phyloP scores from a whole-genome alignment of 2,797 vertebrate genomes.

The Girardinus metallicus region DNA sequence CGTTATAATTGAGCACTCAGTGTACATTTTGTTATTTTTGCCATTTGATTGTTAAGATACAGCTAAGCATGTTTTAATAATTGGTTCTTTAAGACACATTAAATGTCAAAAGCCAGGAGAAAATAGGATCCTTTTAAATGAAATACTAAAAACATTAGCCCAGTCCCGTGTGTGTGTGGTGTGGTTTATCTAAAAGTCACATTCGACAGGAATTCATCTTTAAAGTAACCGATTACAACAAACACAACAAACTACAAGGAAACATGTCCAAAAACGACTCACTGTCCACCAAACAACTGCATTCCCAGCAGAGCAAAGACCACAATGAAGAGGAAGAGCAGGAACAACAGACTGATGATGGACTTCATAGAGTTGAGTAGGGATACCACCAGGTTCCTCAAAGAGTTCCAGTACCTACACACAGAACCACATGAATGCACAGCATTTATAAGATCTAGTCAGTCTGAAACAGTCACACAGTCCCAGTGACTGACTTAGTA shows the following conservation, averaged over 20 bases:
- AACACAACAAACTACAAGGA: not conserved
- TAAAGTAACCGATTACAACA: not conserved
- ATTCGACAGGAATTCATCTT: not conserved
- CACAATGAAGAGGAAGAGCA: slow-evolving; percentile 98
- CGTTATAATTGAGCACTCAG: too few relatives aligned
- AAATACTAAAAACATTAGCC: not conserved
- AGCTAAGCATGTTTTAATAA: not conserved
- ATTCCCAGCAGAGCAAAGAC: slow-evolving; percentile 97
- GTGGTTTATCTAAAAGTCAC: not conserved
- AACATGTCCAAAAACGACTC: slow-evolving; percentile 65
- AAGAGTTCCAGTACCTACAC: slow-evolving; percentile 94
- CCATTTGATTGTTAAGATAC: not conserved
- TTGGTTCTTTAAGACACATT: not conserved
- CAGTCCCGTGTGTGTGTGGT: not conserved
- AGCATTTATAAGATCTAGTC: not conserved
- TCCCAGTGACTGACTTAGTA: slow-evolving; percentile 87
- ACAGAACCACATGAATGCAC: slow-evolving; percentile 1
- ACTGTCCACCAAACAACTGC: slow-evolving; percentile 98
- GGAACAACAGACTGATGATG: slow-evolving; percentile 95
- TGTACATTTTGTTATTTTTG: not conserved
- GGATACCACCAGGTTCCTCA: slow-evolving; percentile 95
- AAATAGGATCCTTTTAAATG: not conserved
- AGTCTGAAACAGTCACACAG: not conserved
- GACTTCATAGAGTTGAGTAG: slow-evolving; percentile 98
- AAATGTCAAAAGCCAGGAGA: not conserved